Conservation (phyloP, 2,888 invertebrate genomes). For the Drosophila peninsularis region DNA sequence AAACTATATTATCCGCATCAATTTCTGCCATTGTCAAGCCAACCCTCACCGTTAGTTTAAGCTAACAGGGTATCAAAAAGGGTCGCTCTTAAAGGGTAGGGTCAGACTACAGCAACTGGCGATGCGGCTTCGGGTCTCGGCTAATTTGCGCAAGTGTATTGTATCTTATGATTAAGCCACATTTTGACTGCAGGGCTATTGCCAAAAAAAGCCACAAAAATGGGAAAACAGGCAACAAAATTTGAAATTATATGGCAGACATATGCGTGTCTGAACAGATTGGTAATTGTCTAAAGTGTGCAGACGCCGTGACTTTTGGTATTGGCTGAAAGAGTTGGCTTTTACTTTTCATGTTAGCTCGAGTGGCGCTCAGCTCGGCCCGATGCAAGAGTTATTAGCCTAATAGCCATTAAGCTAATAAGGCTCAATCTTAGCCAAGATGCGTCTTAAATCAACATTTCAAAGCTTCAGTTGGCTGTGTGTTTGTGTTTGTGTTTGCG, state of each 20-base stretch:
- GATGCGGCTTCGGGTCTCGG: slow-evolving; percentile 36
- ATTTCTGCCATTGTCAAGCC: background rate
- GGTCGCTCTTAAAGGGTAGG: slow-evolving; percentile 35
- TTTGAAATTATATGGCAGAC: slow-evolving; percentile 55
- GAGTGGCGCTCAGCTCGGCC: slow-evolving; percentile 44
- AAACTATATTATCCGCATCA: background rate
- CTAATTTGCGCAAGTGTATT: slow-evolving; percentile 60
- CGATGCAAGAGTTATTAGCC: slow-evolving; percentile 51
- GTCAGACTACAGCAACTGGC: slow-evolving; percentile 32
- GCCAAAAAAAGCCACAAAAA: slow-evolving; percentile 37
- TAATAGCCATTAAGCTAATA: slow-evolving; percentile 57
- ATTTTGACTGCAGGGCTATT: slow-evolving; percentile 52
- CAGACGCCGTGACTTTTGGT: slow-evolving; percentile 45
- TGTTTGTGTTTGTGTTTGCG: slow-evolving; percentile 22
- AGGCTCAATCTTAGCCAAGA: slow-evolving; percentile 21
- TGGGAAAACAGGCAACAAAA: slow-evolving; percentile 21
- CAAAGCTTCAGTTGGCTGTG: slow-evolving; percentile 24
- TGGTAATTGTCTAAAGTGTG: slow-evolving; percentile 57
- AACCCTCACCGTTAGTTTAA: background rate
- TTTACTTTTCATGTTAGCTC: slow-evolving; percentile 11
- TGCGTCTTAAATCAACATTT: slow-evolving; percentile 51
- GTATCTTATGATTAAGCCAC: slow-evolving; percentile 66
- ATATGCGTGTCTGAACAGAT: slow-evolving; percentile 53
- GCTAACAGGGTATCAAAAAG: slow-evolving; percentile 34
- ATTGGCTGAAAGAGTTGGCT: slow-evolving; percentile 25